Evolutionary conservation across 2,113 vertebrate species (phyloP).

Genomic region (Zosterops lateralis): DNA sequence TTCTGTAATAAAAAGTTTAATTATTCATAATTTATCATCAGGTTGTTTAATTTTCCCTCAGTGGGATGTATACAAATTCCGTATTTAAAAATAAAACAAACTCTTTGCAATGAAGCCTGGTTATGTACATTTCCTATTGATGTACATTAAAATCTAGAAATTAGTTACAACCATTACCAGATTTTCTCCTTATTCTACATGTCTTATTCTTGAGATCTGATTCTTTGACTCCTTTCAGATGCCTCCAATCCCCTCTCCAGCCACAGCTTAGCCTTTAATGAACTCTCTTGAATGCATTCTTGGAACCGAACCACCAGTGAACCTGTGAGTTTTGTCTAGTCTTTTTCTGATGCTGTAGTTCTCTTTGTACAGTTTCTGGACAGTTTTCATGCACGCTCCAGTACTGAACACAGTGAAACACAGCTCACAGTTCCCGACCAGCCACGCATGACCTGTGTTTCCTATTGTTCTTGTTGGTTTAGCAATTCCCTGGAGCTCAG

Average conservation of each 20-base stretch:
- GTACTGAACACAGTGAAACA: background rate
- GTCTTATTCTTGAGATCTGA: background rate
- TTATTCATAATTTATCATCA: background rate
- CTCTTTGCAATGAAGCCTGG: background rate
- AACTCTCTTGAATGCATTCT: background rate
- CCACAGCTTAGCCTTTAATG: background rate
- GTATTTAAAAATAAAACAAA: background rate
- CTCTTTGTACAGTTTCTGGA: background rate
- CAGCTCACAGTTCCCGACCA: background rate
- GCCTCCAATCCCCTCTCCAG: background rate
- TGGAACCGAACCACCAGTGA: background rate
- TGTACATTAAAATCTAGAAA: background rate
- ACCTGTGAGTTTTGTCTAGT: background rate
- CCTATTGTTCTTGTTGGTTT: constrained; percentile 8
- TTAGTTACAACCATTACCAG: background rate
- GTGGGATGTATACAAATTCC: background rate
- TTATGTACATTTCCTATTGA: background rate
- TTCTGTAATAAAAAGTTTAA: background rate
- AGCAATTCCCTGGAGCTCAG: background rate
- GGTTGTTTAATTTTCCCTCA: background rate
- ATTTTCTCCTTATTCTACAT: background rate
- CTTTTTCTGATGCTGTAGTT: background rate
- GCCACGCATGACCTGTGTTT: background rate
- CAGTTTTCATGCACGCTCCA: background rate
- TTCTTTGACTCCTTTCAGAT: background rate